phyloP scores from a whole-genome alignment of 2,797 vertebrate genomes.

The Linurgus olivaceus region DNA sequence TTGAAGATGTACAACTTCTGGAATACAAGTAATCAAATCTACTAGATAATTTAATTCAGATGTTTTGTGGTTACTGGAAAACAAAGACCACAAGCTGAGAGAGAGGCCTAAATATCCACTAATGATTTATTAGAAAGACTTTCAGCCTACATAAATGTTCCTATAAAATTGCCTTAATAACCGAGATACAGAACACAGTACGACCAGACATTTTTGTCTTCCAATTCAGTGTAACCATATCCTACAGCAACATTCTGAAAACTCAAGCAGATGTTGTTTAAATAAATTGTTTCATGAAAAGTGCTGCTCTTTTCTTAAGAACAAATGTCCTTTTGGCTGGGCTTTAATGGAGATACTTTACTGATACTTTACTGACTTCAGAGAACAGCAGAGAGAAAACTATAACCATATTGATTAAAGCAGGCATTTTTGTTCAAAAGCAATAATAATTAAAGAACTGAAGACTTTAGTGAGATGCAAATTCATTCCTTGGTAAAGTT shows the following conservation, averaged over 20 bases:
- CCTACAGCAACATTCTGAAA: conserved; percentile 41
- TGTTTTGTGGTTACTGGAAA: conserved; percentile 63
- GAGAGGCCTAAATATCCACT: conserved; percentile 29
- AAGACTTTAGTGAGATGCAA: neutral
- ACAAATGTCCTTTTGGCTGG: neutral
- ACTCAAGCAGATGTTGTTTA: conserved; percentile 58
- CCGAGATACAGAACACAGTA: conserved; percentile 17
- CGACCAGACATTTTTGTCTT: conserved; percentile 55
- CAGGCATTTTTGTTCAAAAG: neutral
- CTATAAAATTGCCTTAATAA: conserved; percentile 50
- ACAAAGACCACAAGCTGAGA: conserved; percentile 55
- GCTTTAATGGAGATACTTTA: neutral
- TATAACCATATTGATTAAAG: neutral
- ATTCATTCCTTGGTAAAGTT: neutral
- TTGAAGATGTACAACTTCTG: conserved; percentile 58
- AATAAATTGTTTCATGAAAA: conserved; percentile 41
- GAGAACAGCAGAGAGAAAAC: neutral
- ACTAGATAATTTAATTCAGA: conserved; percentile 52
- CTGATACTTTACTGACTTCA: neutral
- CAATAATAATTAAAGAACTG: neutral
- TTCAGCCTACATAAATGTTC: conserved; percentile 41
- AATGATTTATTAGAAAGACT: conserved; percentile 57
- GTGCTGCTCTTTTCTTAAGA: neutral
- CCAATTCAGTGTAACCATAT: conserved; percentile 34
- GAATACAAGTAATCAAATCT: conserved; percentile 50